Evolutionary conservation across 2,797 vertebrate genomes (phyloP).

Genomic region (Pseudomugil gertrudae): DNA sequence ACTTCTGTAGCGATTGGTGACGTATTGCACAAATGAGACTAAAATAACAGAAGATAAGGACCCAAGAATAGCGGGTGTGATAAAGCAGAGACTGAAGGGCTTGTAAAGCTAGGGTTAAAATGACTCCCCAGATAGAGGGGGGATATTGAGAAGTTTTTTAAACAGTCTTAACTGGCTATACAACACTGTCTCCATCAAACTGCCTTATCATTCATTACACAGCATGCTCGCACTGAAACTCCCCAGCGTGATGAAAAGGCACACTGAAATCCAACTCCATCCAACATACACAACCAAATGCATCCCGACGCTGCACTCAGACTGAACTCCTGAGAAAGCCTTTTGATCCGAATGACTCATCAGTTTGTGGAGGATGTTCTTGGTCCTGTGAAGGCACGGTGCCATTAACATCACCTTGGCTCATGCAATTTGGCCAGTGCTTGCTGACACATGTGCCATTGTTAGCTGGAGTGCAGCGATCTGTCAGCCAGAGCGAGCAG

Average conservation of each 20-base stretch:
- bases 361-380: slow-evolving; percentile 57
- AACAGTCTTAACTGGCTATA: no score
- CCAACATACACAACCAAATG: slow-evolving; percentile 3
- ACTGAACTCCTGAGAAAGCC: slow-evolving; percentile 53
- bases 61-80: slow-evolving; percentile 71
- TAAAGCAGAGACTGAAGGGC: slow-evolving; percentile 49
- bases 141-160: slow-evolving; percentile 20
- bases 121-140: slow-evolving; percentile 20
- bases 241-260: neutral
- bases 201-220: slow-evolving; percentile 40
- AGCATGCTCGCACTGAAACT: slow-evolving; percentile 14
- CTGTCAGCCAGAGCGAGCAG: slow-evolving; percentile 13
- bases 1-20: slow-evolving; percentile 57
- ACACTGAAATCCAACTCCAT: slow-evolving; percentile 17
- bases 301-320: slow-evolving; percentile 36
- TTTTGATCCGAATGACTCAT: slow-evolving; percentile 66
- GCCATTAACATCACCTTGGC: slow-evolving; percentile 49
- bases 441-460: slow-evolving; percentile 50
- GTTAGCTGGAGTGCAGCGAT: slow-evolving; percentile 19
- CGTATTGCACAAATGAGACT: slow-evolving; percentile 62
- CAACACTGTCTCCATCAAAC: slow-evolving; percentile 14
- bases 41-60: slow-evolving; percentile 77
- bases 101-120: slow-evolving; percentile 20
- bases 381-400: slow-evolving; percentile 26
- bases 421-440: slow-evolving; percentile 23